phyloP scores from a whole-genome alignment of 1,140 invertebrate genomes.

The Cheumatopsyche charites region DNA sequence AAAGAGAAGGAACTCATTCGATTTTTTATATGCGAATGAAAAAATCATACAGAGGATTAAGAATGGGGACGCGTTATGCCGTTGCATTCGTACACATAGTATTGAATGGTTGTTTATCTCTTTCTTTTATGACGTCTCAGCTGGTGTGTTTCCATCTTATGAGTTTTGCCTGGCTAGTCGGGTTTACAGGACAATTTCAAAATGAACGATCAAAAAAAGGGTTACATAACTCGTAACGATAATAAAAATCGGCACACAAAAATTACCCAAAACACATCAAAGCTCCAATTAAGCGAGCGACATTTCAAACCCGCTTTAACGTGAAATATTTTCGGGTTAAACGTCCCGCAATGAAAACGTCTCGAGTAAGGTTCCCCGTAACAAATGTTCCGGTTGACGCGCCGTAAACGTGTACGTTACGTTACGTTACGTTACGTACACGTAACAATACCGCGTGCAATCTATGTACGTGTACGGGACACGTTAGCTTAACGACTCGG shows the following conservation, averaged over 20 bases:
- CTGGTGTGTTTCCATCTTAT: too few relatives aligned
- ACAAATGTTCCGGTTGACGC: slow-evolving; percentile 34
- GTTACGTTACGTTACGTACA: background rate
- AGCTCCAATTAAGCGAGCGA: too few relatives aligned
- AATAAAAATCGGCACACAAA: background rate
- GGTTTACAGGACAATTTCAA: too few relatives aligned
- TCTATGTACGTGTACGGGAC: background rate
- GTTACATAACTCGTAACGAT: background rate
- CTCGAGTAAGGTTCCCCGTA: slow-evolving; percentile 2
- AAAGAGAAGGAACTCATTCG: too few relatives aligned
- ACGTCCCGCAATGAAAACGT: background rate
- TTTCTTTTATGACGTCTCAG: too few relatives aligned
- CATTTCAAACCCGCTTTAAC: background rate
- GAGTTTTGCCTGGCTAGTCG: too few relatives aligned
- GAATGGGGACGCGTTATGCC: too few relatives aligned
- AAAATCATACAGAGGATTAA: too few relatives aligned
- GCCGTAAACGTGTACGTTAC: background rate
- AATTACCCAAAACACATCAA: too few relatives aligned
- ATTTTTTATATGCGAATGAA: too few relatives aligned
- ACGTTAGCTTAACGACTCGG: slow-evolving; percentile 25
- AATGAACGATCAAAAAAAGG: background rate
- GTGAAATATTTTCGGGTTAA: background rate
- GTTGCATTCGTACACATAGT: too few relatives aligned
- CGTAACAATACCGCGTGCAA: background rate
- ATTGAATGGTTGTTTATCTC: too few relatives aligned